phyloP scores from a whole-genome alignment of 1,140 invertebrate genomes.

The Aricia agestis region DNA sequence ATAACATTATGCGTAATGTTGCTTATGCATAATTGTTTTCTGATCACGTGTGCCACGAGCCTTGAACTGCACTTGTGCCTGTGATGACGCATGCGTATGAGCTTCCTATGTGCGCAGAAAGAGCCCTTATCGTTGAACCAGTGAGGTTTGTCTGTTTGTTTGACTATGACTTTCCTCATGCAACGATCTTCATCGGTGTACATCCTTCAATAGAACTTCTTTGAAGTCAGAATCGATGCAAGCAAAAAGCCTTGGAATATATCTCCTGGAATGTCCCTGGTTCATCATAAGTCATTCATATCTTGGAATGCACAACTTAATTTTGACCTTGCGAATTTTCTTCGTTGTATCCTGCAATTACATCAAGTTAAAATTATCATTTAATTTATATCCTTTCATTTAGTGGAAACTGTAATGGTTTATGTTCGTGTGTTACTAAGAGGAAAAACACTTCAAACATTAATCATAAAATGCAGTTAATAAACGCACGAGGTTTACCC shows the following conservation, averaged over 20 bases:
- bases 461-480: background rate
- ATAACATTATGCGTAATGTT: background rate
- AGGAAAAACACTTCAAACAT: background rate
- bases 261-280: too few species aligned
- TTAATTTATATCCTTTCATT: background rate
- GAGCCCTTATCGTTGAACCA: background rate
- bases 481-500: background rate
- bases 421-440: background rate
- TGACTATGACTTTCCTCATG: too few species aligned
- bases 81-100: background rate
- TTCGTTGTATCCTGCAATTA: background rate
- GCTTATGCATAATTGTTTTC: background rate
- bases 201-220: too few species aligned
- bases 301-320: too few species aligned
- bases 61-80: background rate
- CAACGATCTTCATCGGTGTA: too few species aligned
- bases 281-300: too few species aligned
- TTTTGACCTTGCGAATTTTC: background rate
- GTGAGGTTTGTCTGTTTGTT: too few species aligned
- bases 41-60: background rate
- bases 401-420: background rate
- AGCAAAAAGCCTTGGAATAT: too few species aligned
- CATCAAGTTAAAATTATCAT: background rate
- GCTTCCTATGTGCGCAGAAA: background rate
- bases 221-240: too few species aligned